Base-by-base conservation (phyloP, 2,888 invertebrate genomes). In the Thera britannica region DNA sequence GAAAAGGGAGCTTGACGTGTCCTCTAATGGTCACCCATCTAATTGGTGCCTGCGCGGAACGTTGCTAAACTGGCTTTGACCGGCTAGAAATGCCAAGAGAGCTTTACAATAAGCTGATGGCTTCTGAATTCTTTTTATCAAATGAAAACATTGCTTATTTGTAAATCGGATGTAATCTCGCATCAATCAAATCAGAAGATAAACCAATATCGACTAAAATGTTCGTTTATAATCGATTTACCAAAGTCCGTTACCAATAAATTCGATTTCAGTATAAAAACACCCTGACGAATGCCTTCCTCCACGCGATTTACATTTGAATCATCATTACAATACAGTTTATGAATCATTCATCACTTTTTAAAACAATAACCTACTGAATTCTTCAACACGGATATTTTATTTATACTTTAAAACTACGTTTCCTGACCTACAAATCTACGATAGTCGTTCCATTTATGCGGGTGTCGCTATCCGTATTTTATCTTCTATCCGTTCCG, bases 251-350 rank as follows among this genome's bases (percentile, higher is more conserved):
- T 56, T 73, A 67, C 60, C 58, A 70, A 60, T 70, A 64, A 68
- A 65, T 67, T 69, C 59, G 65, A 65, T 52, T 67, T 46, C 23
- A 51, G n/a, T 66, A 68, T 68, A 70, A 68, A 73, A 71, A 69
- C 70, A 35, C 62, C 71, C 65, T 72, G 70, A 72, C 69, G 68
- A 77, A 79, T 75, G 70, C 52, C 72, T 78, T 78, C 77, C 72
- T 63, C 65, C 64, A 49, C 66, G 58, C 69, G 51, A 72, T 70
- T 71, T 70, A 68, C 70, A 67, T 71, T 72, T 73, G 71, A 71
- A 65, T 73, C 65, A 75, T 70, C 57, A 61, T 62, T 67, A 72
- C 56, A 69, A 74, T 69, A 66, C 66, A 38, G 8, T 35, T 9
- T 58, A 72, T 74, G 74, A 72, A 74, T 74, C 58, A 74, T 74